Base-by-base conservation (phyloP, 2,888 invertebrate species). In the Sphinx pinastri region DNA sequence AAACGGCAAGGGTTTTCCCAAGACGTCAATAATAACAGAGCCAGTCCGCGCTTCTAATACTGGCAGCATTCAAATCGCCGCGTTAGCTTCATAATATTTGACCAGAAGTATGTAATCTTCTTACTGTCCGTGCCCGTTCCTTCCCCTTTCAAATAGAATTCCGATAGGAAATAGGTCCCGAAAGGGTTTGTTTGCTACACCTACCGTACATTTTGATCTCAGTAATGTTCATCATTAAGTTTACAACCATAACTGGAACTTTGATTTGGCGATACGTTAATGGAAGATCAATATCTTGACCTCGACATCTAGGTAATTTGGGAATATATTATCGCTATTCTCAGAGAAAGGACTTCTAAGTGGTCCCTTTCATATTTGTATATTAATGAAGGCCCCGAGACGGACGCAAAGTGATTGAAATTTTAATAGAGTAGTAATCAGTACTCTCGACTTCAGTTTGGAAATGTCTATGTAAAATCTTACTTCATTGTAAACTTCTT, bases 31-130 rank as follows among this genome's bases (percentile, higher is more conserved):
- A 79, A 74, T 75, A 79, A 73, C 77, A 76, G 75, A 77, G 77
- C 76, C 71, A 76, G 79, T 81, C 79, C 79, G 78, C 73, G 77
- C 76, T 75, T 76, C 73, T 75, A 75, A 76, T 76, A 79, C 77
- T 76, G 71, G 77, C 77, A 75, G 85, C 82, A 88, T 88, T 85
- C 80, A 85, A 87, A 88, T 88, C 77, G 84, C 83, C 81, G 81
- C 79, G 83, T 87, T 86, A 85, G 84, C 84, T 87, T 86, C 67
- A 84, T 82, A 83, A 86, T 87, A 87, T 86, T 82, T 80, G 79
- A 77, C 71, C 71, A 73, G 71, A 74, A 78, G 76, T 79, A 75
- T 74, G 77, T 75, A 82, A 83, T 82, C 80, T 81, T 81, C 82
- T 80, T 80, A 81, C 78, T 74, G 79, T 79, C 77, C 79, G 75